Base-by-base conservation (phyloP, 2,113 vertebrate species). In the Leucoraja erinaceus region DNA sequence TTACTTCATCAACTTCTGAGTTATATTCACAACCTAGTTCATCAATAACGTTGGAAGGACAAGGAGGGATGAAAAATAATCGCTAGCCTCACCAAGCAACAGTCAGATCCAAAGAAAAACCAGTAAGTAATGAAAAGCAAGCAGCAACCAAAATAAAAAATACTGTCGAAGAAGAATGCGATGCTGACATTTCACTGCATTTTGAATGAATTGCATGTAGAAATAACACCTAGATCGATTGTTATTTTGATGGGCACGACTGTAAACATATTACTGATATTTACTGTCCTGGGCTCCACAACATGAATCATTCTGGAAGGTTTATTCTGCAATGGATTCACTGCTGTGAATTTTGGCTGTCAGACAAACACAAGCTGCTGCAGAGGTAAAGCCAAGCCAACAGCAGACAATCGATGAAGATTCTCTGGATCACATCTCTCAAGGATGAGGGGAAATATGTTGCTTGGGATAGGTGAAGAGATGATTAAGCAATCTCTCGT, bases 231-330 rank as follows among this genome's bases (percentile, higher is more conserved):
- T 11, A 0, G 61, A 11, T 14, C 16, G 59, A 14, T 14, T 14
- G 16, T 1, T 88, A 25, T 28, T 7, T 18, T 31, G 14, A 16
- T 16, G 83, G 28, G 14, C 83, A 63, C 18, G 83, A 16, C 28
- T n/a, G 18, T 88, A 59, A 63, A 63, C 83, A 9, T 31, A 66
- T 88, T 63, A 88, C 28, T 88, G 83, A 88, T 88, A 88, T 66
- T 88, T 88, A 66, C 83, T 31, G 28, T 5, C 18, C 4, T 84
- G 31, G 12, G 6, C 38, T 63, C 28, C 16, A 33, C 83, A 66
- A 88, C 83, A 66, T 88, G 31, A 66, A 88, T 88, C 59, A 88
- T 66, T 6, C 83, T 63, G 63, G 63, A 28, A 28, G 54, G 59
- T 88, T 31, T 31, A 63, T 88, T 88, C 11, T 66, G 28, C 83